A percentile compares a stretch with the other conserved stretches of the same genome.
These are phyloP conservation scores for Diorhabda sublineata DNA, from an alignment of 1,140 invertebrate species.

Conservation along the genomic window DNA sequence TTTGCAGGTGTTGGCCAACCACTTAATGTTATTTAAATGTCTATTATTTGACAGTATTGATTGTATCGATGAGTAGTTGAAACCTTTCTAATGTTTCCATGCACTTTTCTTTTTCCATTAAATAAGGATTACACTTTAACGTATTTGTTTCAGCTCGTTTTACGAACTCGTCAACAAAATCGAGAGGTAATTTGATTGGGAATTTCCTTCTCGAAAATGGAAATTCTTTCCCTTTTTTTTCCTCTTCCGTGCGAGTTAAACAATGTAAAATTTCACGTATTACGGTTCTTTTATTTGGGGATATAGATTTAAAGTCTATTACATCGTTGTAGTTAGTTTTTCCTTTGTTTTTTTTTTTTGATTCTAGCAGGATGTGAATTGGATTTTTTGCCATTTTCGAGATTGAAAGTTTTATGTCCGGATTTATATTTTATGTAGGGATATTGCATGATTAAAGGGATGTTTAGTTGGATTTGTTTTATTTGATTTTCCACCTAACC, in stretches of 20 bases:
- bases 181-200: not conserved
- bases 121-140: too few species aligned
- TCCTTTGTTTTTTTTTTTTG: not conserved
- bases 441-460: not conserved
- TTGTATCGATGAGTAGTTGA: too few species aligned
- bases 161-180: not conserved
- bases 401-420: not conserved
- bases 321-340: not conserved
- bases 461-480: too few species aligned
- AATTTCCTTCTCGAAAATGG: not conserved
- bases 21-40: too few species aligned
- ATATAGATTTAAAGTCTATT: slow-evolving; percentile 3
- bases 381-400: not conserved
- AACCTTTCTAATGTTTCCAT: too few species aligned
- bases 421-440: not conserved
- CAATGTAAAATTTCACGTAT: slow-evolving; percentile 3
- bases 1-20: too few species aligned
- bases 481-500: too few species aligned
- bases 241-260: not conserved
- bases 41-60: too few species aligned
- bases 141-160: too few species aligned
- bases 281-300: slow-evolving; percentile 2
- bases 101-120: too few species aligned
- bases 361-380: not conserved
- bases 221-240: not conserved